Percentiles rank a stretch among this genome's conserved stretches.
These are phyloP conservation scores for Lycopodina hypogea DNA, from an alignment of 37 sponge, comb jelly and placozoan genomes.

Conservation along the genomic window DNA sequence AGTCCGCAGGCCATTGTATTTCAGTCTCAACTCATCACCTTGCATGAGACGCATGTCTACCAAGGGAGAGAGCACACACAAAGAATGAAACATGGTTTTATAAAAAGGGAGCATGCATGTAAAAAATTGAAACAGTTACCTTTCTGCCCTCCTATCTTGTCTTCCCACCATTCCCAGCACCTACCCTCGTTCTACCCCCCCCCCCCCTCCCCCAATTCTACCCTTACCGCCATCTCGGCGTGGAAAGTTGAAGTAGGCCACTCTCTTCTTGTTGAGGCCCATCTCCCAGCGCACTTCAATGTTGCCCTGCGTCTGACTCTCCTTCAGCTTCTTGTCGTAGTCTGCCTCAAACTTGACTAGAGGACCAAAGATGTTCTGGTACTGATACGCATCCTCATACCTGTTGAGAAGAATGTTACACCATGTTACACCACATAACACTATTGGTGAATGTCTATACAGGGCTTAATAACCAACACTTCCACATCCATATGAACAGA, in stretches of 20 bases:
- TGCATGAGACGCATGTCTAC: conserved; percentile 94
- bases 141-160: neutral
- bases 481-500: too few relatives aligned
- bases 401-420: conserved; percentile 27
- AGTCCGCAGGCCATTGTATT: conserved; percentile 33
- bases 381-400: conserved; percentile 97
- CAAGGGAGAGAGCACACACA: neutral
- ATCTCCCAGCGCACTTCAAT: conserved; percentile 93
- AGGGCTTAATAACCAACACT: too few relatives aligned
- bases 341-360: conserved; percentile 97
- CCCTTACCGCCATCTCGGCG: conserved; percentile 68
- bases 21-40: conserved; percentile 92
- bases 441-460: too few relatives aligned
- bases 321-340: conserved; percentile 93
- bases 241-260: conserved; percentile 94
- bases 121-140: neutral
- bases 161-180: neutral
- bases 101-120: too few relatives aligned
- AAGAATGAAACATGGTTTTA: too few relatives aligned
- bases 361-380: conserved; percentile 96
- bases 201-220: neutral
- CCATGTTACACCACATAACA: too few relatives aligned
- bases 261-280: conserved; percentile 91
- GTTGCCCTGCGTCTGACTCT: conserved; percentile 92
- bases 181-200: neutral